Evolutionary conservation across 2,113 vertebrate genomes (phyloP), one percentile per base, ranked within the genome.

Genomic region (Sebastes fasciatus): DNA sequence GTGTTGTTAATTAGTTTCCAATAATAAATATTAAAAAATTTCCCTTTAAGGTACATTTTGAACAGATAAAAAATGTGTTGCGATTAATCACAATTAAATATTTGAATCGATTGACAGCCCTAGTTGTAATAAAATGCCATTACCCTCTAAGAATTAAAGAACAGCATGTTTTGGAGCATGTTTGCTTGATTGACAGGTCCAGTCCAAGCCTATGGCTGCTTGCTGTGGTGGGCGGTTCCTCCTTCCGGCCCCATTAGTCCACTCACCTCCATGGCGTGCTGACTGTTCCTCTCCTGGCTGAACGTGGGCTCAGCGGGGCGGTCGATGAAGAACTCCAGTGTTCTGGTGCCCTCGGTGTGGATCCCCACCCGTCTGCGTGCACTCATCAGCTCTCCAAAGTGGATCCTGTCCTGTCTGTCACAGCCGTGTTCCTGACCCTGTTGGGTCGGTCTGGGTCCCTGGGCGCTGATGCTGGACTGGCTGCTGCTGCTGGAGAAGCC

Each of bases 221-320:
- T 42, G n/a, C 7, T 43, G 49, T 52, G 16, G 58, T 40, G 51
- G 16, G 6, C 63, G 40, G 51, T 34, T 58, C 14, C 8, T 52
- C 57, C 12, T 49, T n/a, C 45, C 43, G 57, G 34, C 34, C 16
- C 19, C 43, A 16, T 51, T 5, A 23, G 0, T 17, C 2, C 48
- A 21, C 83, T 84, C n/a, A 93, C 96, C 94, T 97, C 97, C 74
- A 97, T 84, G 0, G 96, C 96, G 17, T 97, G 97, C 43, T 96
- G 94, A 23, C 95, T 94, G 80, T 96, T 96, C 82, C 93, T 95
- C 70, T 89, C 61, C 0, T 92, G 93, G n/a, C 84, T 89, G 72
- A 88, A 91, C 0, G 91, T 54, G 0, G 82, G 91, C 79, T 90
- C 83, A 26, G 92, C 72, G 0, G 93, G 88, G 0, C 7, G 79